phyloP scores from a whole-genome alignment of 2,113 vertebrate species.

The Alligator sinensis region DNA sequence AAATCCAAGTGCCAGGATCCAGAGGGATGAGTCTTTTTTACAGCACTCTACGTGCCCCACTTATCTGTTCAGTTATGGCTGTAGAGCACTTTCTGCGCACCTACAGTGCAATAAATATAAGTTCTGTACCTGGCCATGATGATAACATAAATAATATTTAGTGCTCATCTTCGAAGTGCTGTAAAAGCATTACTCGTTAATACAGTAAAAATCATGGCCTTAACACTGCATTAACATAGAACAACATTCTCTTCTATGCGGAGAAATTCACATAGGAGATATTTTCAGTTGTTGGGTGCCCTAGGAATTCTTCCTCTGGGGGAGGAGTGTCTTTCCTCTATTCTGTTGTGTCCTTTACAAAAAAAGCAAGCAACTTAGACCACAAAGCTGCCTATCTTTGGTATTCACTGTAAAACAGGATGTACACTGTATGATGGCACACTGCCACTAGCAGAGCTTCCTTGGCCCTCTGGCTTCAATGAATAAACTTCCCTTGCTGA shows the following conservation, averaged over 20 bases:
- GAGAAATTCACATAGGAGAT: neutral
- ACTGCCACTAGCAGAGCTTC: neutral
- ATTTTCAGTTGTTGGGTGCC: neutral
- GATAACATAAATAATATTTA: neutral
- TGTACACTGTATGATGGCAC: fast-evolving
- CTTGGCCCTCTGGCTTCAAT: neutral
- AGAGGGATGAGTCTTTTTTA: too few relatives aligned
- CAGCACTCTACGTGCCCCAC: too few relatives aligned
- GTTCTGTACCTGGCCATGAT: neutral
- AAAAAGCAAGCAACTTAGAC: neutral
- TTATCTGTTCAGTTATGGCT: too few relatives aligned
- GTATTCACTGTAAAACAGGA: neutral
- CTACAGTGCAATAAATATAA: too few relatives aligned
- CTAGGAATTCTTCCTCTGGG: neutral
- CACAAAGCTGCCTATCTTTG: neutral
- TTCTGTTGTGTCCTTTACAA: neutral
- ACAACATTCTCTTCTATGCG: neutral
- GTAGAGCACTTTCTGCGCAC: too few relatives aligned
- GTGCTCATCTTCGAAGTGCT: neutral
- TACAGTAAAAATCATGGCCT: neutral
- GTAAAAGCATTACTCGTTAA: neutral
- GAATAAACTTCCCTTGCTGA: neutral
- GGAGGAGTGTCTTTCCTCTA: neutral
- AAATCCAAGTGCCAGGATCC: too few relatives aligned
- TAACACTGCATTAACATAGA: neutral